A percentile compares a stretch with the other conserved stretches of the same genome.
Evolutionary conservation across 1,140 invertebrate species (phyloP).

Genomic region (Agraylea sexmaculata): DNA sequence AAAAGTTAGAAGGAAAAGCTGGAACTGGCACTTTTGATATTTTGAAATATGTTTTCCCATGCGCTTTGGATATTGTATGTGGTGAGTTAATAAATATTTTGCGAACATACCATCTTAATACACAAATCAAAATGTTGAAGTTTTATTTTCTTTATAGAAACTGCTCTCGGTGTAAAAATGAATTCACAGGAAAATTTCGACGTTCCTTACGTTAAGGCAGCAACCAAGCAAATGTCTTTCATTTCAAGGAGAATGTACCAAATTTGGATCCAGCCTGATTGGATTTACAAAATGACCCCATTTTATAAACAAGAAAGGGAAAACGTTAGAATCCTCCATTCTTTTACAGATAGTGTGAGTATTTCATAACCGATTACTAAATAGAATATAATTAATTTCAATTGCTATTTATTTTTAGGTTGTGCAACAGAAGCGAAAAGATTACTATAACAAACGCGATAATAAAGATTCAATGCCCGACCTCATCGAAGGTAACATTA

Average conservation of each 20-base stretch:
- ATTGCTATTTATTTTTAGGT: slow-evolving; percentile 3
- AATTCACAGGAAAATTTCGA: slow-evolving; percentile 27
- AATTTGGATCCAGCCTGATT: slow-evolving; percentile 34
- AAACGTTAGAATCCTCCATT: slow-evolving; percentile 23
- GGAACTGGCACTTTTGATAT: slow-evolving; percentile 51
- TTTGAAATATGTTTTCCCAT: slow-evolving; percentile 56
- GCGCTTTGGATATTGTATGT: slow-evolving; percentile 74
- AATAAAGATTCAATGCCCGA: too few relatives aligned
- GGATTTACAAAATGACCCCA: slow-evolving; percentile 29
- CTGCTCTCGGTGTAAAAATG: slow-evolving; percentile 33
- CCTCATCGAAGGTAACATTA: too few relatives aligned
- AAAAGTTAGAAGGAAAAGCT: slow-evolving; percentile 45
- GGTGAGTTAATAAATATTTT: slow-evolving; percentile 42
- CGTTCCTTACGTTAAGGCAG: slow-evolving; percentile 25
- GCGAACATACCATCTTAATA: background rate
- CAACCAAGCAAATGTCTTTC: slow-evolving; percentile 25
- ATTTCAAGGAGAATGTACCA: slow-evolving; percentile 32
- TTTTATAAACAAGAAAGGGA: slow-evolving; percentile 23
- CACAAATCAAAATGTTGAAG: background rate
- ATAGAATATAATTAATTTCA: background rate
- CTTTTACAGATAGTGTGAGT: slow-evolving; percentile 28
- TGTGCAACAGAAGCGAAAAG: slow-evolving; percentile 1
- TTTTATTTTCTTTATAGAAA: slow-evolving; percentile 22
- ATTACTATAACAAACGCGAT: slow-evolving; percentile 5
- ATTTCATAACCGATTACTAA: background rate